Evolutionary conservation across 2,113 vertebrate genomes (phyloP).

Genomic region (Carassius auratus): DNA sequence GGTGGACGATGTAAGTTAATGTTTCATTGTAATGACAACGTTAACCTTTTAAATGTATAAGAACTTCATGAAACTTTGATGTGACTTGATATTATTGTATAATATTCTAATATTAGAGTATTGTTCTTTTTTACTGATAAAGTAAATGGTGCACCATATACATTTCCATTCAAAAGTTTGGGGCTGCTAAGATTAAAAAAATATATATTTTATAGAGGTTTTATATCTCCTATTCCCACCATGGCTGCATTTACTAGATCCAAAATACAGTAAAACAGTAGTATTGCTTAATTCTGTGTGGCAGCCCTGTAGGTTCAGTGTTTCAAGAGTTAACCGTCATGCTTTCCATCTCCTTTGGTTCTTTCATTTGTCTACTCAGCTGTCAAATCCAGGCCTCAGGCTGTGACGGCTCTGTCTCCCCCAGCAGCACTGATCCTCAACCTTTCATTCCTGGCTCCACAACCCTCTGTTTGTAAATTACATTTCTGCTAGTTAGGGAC

Average conservation of each 20-base stretch:
- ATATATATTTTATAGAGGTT: too few species aligned
- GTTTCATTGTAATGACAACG: too few species aligned
- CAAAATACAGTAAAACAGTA: too few species aligned
- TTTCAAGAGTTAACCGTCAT: conserved; percentile 45
- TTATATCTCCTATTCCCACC: too few species aligned
- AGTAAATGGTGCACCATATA: not conserved
- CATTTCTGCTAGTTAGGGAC: conserved; percentile 51
- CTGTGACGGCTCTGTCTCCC: conserved; percentile 64
- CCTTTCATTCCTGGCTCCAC: conserved; percentile 48
- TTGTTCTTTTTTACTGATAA: too few species aligned
- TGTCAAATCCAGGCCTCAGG: conserved; percentile 68
- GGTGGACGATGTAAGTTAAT: not conserved
- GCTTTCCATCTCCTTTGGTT: conserved; percentile 24
- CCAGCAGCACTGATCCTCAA: conserved; percentile 63
- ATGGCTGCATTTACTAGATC: too few species aligned
- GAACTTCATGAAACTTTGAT: not conserved
- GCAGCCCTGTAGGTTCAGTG: conserved; percentile 6
- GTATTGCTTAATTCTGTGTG: not conserved
- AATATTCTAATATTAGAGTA: too few species aligned
- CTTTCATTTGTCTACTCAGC: conserved; percentile 45
- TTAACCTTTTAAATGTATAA: not conserved
- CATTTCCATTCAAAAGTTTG: not conserved
- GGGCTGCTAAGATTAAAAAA: too few species aligned
- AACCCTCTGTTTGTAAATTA: conserved; percentile 61
- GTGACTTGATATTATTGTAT: not conserved